Evolutionary conservation across 1,140 invertebrate genomes (phyloP).

Genomic region (Sesamia nonagrioides): DNA sequence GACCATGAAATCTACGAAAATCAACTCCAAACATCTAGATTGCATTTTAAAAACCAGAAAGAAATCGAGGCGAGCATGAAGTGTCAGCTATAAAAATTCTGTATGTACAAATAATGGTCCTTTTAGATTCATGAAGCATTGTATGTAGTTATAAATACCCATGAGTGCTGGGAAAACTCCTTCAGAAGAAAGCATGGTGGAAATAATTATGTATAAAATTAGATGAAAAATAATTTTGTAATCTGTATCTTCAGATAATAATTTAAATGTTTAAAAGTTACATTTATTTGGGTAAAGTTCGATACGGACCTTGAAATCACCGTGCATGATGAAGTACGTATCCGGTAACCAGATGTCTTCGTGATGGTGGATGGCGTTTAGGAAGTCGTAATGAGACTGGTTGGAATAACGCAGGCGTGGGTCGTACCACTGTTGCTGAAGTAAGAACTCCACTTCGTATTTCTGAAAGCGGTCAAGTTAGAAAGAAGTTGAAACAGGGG

Average conservation of each 20-base stretch:
- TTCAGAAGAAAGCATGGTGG: constrained; percentile 65
- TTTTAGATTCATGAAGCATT: constrained; percentile 56
- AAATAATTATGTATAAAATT: constrained; percentile 62
- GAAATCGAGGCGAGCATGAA: constrained; percentile 53
- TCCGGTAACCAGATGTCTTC: constrained; percentile 97
- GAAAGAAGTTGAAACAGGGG: constrained; percentile 6
- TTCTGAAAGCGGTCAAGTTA: constrained; percentile 89
- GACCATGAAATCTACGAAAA: constrained; percentile 49
- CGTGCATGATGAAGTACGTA: constrained; percentile 98
- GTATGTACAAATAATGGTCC: constrained; percentile 54
- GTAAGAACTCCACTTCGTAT: constrained; percentile 97
- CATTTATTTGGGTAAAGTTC: constrained; percentile 2
- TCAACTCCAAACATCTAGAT: constrained; percentile 48
- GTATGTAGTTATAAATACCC: constrained; percentile 64
- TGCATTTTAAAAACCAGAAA: constrained; percentile 49
- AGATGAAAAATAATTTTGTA: constrained; percentile 50
- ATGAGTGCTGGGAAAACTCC: constrained; percentile 67
- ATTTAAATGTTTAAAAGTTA: constrained; percentile 8
- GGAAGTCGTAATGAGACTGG: constrained; percentile 93
- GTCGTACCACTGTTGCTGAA: constrained; percentile 97
- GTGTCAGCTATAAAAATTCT: constrained; percentile 54
- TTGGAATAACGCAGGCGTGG: constrained; percentile 95
- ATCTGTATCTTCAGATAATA: constrained; percentile 16
- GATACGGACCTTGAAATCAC: constrained; percentile 92
- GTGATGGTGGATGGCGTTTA: constrained; percentile 97